Conservation (phyloP, 2,888 invertebrate genomes). For the Cephus rjabovi region DNA sequence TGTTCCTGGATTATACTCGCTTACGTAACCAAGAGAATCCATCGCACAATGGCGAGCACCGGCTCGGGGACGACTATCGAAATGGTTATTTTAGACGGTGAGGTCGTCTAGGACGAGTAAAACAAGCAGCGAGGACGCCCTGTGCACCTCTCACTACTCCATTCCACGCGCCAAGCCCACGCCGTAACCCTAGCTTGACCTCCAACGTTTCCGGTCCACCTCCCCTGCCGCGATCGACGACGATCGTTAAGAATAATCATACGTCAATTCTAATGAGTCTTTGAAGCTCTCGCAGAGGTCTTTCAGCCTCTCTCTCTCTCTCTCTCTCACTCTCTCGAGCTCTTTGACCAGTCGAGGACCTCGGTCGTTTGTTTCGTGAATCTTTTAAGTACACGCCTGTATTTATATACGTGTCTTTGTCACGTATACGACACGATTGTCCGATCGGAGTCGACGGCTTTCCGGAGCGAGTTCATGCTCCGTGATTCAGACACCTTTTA, state of each 20-base stretch:
- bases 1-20: background rate
- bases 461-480: background rate
- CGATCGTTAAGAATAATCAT: background rate
- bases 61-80: constrained; percentile 38
- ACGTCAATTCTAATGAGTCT: background rate
- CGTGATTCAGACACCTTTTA: background rate
- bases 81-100: constrained; percentile 59
- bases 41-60: constrained; percentile 22
- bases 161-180: constrained; percentile 39
- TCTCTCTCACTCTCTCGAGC: background rate
- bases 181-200: constrained; percentile 50
- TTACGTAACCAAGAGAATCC: background rate
- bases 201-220: constrained; percentile 50
- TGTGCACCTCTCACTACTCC: constrained; percentile 42
- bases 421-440: background rate
- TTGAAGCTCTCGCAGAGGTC: background rate
- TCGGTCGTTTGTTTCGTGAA: background rate
- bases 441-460: background rate
- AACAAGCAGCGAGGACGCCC: constrained; percentile 58
- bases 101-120: constrained; percentile 61
- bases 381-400: background rate
- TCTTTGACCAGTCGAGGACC: background rate
- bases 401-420: background rate
- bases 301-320: background rate
- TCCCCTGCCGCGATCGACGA: constrained; percentile 8